phyloP scores from a whole-genome alignment of 2,888 invertebrate genomes.

The Carpatolechia fugitivella region DNA sequence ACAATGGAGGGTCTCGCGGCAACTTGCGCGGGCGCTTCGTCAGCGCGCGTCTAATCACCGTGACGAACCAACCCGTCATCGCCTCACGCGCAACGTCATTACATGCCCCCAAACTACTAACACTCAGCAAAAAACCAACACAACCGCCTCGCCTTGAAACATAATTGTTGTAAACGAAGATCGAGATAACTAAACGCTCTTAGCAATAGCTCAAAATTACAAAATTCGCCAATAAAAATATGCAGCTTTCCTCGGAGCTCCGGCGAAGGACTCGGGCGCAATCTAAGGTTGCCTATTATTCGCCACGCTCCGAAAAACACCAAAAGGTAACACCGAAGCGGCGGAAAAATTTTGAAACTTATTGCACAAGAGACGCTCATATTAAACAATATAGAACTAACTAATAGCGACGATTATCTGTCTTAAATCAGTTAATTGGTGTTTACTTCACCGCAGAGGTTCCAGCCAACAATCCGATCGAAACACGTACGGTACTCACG shows the following conservation, averaged over 20 bases:
- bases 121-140: background rate
- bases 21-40: constrained; percentile 34
- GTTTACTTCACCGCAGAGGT: constrained; percentile 56
- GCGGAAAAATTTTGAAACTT: constrained; percentile 75
- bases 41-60: constrained; percentile 35
- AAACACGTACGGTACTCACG: constrained; percentile 27
- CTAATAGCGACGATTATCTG: constrained; percentile 73
- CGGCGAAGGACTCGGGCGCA: constrained; percentile 72
- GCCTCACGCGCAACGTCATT: background rate
- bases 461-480: constrained; percentile 36
- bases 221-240: constrained; percentile 64
- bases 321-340: constrained; percentile 72
- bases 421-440: constrained; percentile 72
- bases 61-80: constrained; percentile 36
- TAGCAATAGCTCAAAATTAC: constrained; percentile 51
- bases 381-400: constrained; percentile 73
- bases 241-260: constrained; percentile 69
- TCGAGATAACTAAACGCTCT: constrained; percentile 47
- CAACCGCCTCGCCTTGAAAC: constrained; percentile 38
- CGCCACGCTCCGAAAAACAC: constrained; percentile 79
- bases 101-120: background rate
- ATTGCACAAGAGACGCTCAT: constrained; percentile 71
- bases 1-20: constrained; percentile 57
- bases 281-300: constrained; percentile 76
- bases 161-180: constrained; percentile 45